These are phyloP conservation scores for Rafetus swinhoei DNA, from an alignment of 2,113 vertebrate species.

Conservation along the genomic window DNA sequence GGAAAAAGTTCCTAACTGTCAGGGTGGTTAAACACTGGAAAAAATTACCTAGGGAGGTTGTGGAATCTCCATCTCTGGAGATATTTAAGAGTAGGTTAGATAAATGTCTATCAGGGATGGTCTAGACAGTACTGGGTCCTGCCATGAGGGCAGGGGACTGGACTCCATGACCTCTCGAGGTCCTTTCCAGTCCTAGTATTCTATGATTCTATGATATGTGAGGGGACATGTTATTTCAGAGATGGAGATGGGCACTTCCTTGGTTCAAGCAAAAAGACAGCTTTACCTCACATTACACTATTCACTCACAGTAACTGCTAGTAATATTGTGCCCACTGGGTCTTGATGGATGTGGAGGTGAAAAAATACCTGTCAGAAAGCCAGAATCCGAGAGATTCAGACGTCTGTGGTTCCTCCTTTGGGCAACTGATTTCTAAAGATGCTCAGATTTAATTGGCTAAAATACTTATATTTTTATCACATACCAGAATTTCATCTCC, in stretches of 20 bases:
- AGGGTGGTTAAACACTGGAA: too few relatives aligned
- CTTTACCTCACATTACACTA: neutral
- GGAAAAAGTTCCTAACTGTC: too few relatives aligned
- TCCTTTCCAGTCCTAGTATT: too few relatives aligned
- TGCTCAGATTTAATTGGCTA: neutral
- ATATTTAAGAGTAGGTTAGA: too few relatives aligned
- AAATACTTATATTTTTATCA: neutral
- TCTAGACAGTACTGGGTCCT: too few relatives aligned
- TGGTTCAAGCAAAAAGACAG: neutral
- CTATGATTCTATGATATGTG: too few relatives aligned
- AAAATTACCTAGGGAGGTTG: too few relatives aligned
- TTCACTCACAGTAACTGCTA: fast-evolving
- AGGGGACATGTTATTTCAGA: neutral
- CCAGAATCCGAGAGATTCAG: neutral
- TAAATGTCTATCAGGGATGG: too few relatives aligned
- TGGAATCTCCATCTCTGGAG: too few relatives aligned
- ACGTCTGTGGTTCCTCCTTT: neutral
- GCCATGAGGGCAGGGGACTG: too few relatives aligned
- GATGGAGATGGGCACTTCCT: neutral
- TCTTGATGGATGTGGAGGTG: neutral
- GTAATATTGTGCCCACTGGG: fast-evolving
- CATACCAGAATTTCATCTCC: neutral
- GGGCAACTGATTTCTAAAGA: neutral
- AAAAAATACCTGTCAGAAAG: neutral
- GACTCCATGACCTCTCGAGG: too few relatives aligned